A percentile compares a stretch with the other conserved stretches of the same genome.
Evolutionary conservation across 2,113 vertebrate species (phyloP).

Genomic region (Psilopsiagon aurifrons): DNA sequence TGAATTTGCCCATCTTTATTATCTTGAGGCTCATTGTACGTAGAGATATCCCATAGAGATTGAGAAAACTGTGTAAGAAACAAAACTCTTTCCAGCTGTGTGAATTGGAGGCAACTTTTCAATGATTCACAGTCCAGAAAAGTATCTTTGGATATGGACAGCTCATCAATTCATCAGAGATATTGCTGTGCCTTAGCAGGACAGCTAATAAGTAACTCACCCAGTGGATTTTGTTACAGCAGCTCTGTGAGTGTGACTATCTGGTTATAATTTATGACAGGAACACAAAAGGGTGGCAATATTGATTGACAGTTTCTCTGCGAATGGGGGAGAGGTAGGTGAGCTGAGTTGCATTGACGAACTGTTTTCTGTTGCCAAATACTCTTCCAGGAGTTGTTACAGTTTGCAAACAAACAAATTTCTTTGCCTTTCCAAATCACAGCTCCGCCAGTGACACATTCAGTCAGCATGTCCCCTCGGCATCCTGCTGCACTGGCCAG

Average conservation of each 20-base stretch:
- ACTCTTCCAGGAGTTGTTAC: neutral
- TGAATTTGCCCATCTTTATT: neutral
- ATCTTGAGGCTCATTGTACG: neutral
- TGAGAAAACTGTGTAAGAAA: neutral
- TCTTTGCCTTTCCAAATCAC: neutral
- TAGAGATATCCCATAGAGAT: neutral
- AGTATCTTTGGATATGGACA: neutral
- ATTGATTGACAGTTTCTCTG: neutral
- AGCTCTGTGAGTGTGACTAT: neutral
- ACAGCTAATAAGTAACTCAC: neutral
- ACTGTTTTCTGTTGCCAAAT: neutral
- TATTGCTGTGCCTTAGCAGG: neutral
- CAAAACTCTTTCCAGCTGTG: neutral
- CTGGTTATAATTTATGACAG: neutral
- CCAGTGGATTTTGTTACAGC: neutral
- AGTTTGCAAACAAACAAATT: neutral
- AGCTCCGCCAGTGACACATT: neutral
- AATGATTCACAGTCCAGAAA: neutral
- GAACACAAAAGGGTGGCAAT: neutral
- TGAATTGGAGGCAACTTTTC: neutral
- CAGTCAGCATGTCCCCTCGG: fast-evolving
- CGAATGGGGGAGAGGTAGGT: neutral
- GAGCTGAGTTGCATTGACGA: neutral
- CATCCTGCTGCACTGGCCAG: neutral
- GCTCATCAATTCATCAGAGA: neutral